phyloP scores from a whole-genome alignment of 1,140 invertebrate species.

The Ips nitidus region DNA sequence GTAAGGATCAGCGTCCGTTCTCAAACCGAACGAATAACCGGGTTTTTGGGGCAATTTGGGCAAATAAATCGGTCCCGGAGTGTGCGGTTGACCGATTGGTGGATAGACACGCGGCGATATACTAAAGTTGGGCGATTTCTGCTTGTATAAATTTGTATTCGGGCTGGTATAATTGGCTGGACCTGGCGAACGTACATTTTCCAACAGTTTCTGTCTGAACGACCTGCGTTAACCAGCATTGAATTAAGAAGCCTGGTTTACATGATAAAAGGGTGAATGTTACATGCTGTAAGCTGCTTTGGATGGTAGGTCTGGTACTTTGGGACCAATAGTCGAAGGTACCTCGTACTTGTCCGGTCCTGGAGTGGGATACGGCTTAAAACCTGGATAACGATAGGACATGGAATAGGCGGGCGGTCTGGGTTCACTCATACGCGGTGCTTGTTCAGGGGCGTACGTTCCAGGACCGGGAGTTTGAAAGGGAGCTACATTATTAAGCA shows the following conservation, averaged over 20 bases:
- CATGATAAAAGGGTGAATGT: not conserved
- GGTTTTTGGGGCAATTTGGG: slow-evolving; percentile 42
- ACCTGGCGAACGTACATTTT: slow-evolving; percentile 55
- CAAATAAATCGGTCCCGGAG: slow-evolving; percentile 55
- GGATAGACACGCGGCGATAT: slow-evolving; percentile 44
- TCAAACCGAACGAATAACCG: slow-evolving; percentile 47
- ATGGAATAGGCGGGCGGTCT: slow-evolving; percentile 60
- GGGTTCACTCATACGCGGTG: slow-evolving; percentile 53
- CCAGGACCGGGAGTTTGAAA: slow-evolving; percentile 58
- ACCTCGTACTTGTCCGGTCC: slow-evolving; percentile 64
- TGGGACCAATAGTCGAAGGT: slow-evolving; percentile 51
- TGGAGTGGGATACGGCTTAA: slow-evolving; percentile 51
- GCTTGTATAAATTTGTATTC: slow-evolving; percentile 46
- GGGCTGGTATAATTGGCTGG: slow-evolving; percentile 58
- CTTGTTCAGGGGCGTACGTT: slow-evolving; percentile 56
- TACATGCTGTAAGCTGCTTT: slow-evolving; percentile 57
- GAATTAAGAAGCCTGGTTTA: slow-evolving; percentile 7
- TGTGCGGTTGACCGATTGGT: slow-evolving; percentile 37
- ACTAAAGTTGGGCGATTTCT: slow-evolving; percentile 51
- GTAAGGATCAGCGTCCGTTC: slow-evolving; percentile 42
- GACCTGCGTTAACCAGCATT: slow-evolving; percentile 20
- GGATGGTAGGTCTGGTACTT: slow-evolving; percentile 49
- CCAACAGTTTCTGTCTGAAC: slow-evolving; percentile 28
- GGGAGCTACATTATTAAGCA: slow-evolving; percentile 36
- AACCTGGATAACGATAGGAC: slow-evolving; percentile 51